phyloP scores from a whole-genome alignment of 2,888 invertebrate genomes.

The Pachymerium ferrugineum region DNA sequence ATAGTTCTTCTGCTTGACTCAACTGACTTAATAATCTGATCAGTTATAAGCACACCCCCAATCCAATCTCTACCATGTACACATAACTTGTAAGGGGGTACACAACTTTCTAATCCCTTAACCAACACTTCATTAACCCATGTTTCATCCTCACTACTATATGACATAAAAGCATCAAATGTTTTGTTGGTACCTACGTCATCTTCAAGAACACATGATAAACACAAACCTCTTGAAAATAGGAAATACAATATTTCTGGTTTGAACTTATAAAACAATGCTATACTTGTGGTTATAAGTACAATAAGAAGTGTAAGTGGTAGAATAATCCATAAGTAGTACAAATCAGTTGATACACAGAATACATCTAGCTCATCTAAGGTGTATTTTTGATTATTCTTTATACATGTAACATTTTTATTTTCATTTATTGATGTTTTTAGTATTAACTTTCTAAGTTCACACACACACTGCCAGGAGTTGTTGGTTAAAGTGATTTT shows the following conservation, averaged over 20 bases:
- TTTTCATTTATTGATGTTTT: neutral
- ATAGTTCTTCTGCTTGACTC: neutral
- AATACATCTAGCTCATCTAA: neutral
- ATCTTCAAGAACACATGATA: neutral
- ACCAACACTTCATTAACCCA: neutral
- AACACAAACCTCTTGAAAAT: neutral
- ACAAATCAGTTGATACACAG: neutral
- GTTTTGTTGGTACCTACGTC: neutral
- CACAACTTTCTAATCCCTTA: neutral
- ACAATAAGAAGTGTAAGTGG: neutral
- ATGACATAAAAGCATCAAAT: neutral
- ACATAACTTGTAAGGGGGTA: neutral
- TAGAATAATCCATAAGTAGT: no score
- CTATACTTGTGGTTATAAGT: no score
- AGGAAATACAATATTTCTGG: neutral
- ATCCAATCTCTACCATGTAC: neutral
- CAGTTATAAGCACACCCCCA: neutral
- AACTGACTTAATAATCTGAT: neutral
- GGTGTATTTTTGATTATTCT: no score
- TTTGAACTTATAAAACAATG: neutral
- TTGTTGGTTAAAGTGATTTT: neutral
- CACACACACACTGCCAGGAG: neutral
- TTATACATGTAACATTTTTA: no score
- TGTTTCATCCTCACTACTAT: neutral
- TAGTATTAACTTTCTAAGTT: neutral